These are phyloP conservation scores for Drosophila auraria DNA, from an alignment of 1,140 invertebrate genomes.

Conservation along the genomic window DNA sequence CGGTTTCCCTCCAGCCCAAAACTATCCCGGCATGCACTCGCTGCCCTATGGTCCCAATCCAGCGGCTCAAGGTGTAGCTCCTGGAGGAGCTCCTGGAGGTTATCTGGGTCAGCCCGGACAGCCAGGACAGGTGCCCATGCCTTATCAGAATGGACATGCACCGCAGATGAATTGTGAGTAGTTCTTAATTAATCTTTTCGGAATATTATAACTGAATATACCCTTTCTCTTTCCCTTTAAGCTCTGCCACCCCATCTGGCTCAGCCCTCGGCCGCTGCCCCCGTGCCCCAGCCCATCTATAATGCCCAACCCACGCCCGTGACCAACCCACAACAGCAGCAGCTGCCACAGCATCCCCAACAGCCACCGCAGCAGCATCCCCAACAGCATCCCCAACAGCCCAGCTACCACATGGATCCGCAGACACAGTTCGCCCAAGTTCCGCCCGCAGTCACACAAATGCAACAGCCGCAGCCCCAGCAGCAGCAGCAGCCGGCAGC, in stretches of 20 bases:
- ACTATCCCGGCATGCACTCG: slow-evolving; percentile 66
- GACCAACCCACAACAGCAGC: slow-evolving; percentile 44
- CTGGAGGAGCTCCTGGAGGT: slow-evolving; percentile 10
- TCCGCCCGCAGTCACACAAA: slow-evolving; percentile 60
- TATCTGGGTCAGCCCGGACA: slow-evolving; percentile 46
- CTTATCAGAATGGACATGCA: slow-evolving; percentile 72
- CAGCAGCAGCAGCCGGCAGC: slow-evolving; percentile 44
- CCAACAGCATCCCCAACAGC: slow-evolving; percentile 49
- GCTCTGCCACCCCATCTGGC: slow-evolving; percentile 61
- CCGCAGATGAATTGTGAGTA: slow-evolving; percentile 63
- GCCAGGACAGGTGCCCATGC: slow-evolving; percentile 44
- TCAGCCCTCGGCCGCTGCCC: slow-evolving; percentile 24
- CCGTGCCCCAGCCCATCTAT: slow-evolving; percentile 55
- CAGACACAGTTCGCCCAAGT: slow-evolving; percentile 55
- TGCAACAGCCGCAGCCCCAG: slow-evolving; percentile 49
- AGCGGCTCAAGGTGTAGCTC: slow-evolving; percentile 11
- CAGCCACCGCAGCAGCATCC: slow-evolving; percentile 50
- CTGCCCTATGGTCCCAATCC: slow-evolving; percentile 52
- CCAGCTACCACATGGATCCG: slow-evolving; percentile 46
- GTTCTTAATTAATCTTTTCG: no score
- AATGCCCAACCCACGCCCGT: slow-evolving; percentile 48
- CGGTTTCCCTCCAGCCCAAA: slow-evolving; percentile 53
- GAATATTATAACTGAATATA: no score
- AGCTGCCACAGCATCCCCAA: slow-evolving; percentile 18
- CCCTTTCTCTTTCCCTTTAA: not conserved